Conservation (phyloP, 1,140 invertebrate species). For the Ostrea denselamellosa region DNA sequence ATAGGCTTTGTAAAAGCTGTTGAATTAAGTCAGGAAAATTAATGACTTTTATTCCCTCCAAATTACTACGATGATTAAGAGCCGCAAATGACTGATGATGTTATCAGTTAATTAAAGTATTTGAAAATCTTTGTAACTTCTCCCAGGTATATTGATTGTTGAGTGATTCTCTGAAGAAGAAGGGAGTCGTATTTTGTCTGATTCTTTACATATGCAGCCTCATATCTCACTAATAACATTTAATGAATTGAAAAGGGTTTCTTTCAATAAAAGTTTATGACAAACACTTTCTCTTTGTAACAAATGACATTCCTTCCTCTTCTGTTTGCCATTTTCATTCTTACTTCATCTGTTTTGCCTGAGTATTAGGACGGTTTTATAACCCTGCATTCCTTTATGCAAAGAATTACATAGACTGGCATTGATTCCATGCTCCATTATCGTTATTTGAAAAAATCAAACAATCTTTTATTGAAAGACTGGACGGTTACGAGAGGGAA, state of each 20-base stretch:
- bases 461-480: too few species aligned
- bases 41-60: not conserved
- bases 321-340: too few species aligned
- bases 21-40: not conserved
- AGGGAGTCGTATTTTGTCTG: not conserved
- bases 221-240: not conserved
- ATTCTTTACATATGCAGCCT: not conserved
- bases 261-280: not conserved
- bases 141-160: conserved; percentile 1
- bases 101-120: conserved; percentile 12
- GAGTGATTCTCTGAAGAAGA: not conserved
- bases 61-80: not conserved
- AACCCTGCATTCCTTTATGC: too few species aligned
- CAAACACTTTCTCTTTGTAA: not conserved
- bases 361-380: too few species aligned
- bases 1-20: not conserved
- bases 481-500: too few species aligned
- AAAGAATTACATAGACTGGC: too few species aligned
- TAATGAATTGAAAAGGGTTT: not conserved
- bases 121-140: not conserved
- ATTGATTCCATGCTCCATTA: too few species aligned
- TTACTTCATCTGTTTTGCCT: too few species aligned
- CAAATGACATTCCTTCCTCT: not conserved
- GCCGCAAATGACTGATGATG: conserved; percentile 6
- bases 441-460: too few species aligned